These are phyloP conservation scores for Plutomurus gul DNA, from an alignment of 1,140 invertebrate species.

Conservation along the genomic window DNA sequence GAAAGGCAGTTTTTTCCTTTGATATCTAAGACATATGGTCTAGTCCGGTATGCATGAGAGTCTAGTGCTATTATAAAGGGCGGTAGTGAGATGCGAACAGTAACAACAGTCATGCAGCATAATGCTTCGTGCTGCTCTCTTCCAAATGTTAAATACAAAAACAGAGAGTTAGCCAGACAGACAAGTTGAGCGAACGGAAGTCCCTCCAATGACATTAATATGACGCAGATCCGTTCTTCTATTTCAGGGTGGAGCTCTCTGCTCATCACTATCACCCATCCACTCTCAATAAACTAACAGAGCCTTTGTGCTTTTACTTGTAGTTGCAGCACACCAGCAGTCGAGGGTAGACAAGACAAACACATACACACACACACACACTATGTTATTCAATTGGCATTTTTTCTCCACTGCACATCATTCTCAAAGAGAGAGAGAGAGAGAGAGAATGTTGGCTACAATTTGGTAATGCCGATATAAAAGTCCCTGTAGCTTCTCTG, in stretches of 20 bases:
- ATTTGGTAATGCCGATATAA: background rate
- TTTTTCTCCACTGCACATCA: no score
- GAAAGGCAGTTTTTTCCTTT: background rate
- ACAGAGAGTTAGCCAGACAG: background rate
- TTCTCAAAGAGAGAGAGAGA: no score
- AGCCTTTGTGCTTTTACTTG: no score
- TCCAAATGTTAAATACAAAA: background rate
- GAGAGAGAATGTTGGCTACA: background rate
- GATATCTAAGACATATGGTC: background rate
- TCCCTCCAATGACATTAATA: constrained; percentile 35
- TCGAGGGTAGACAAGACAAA: no score
- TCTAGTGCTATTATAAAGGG: background rate
- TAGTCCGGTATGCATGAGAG: no score
- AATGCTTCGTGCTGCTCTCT: background rate
- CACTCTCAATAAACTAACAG: background rate
- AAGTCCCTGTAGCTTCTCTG: background rate
- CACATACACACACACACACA: background rate
- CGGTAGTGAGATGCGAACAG: background rate
- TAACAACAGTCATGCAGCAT: background rate
- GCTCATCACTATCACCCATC: background rate
- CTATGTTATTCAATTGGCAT: no score
- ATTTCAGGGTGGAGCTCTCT: constrained; percentile 32
- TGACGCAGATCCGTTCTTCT: constrained; percentile 39
- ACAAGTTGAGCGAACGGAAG: constrained; percentile 10
- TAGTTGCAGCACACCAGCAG: no score